A percentile compares a stretch with the other conserved stretches of the same genome.
Conservation (phyloP, 1,140 invertebrate species). For the Gerris buenoi region DNA sequence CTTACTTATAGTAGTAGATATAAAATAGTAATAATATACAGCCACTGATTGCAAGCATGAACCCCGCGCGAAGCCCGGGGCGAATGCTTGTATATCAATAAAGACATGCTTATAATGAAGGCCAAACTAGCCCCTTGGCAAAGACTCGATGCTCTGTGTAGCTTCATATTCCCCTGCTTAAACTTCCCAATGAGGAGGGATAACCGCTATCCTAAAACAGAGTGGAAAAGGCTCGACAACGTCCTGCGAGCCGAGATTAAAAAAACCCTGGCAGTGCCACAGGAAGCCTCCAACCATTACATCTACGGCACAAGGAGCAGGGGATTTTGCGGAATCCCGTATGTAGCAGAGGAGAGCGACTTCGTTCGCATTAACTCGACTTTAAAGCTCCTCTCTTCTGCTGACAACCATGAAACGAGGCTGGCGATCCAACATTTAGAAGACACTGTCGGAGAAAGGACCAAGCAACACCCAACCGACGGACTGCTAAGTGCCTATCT, state of each 20-base stretch:
- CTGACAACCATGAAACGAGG: neutral
- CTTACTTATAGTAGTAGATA: too few relatives aligned
- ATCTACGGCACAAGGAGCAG: constrained; percentile 11
- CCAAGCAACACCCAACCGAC: neutral
- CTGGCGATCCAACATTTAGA: neutral
- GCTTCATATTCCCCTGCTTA: constrained; percentile 26
- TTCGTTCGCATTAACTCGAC: neutral
- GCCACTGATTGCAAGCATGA: too few relatives aligned
- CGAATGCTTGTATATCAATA: too few relatives aligned
- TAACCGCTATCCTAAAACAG: constrained; percentile 17
- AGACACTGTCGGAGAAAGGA: neutral
- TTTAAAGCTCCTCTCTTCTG: constrained; percentile 1
- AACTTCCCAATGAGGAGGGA: constrained; percentile 25
- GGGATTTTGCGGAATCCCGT: neutral
- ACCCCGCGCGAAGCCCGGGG: too few relatives aligned
- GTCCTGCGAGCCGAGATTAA: constrained; percentile 21
- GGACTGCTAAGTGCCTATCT: neutral
- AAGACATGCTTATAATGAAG: constrained; percentile 12
- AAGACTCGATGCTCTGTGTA: constrained; percentile 27
- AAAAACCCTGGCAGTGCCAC: constrained; percentile 23
- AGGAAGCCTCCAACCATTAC: constrained; percentile 23
- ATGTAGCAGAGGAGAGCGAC: neutral
- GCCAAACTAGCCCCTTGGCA: constrained; percentile 29
- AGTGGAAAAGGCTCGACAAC: constrained; percentile 18
- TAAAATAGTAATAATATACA: too few relatives aligned